These are phyloP conservation scores for Calosoma granatense DNA, from an alignment of 1,140 invertebrate genomes.

Conservation along the genomic window DNA sequence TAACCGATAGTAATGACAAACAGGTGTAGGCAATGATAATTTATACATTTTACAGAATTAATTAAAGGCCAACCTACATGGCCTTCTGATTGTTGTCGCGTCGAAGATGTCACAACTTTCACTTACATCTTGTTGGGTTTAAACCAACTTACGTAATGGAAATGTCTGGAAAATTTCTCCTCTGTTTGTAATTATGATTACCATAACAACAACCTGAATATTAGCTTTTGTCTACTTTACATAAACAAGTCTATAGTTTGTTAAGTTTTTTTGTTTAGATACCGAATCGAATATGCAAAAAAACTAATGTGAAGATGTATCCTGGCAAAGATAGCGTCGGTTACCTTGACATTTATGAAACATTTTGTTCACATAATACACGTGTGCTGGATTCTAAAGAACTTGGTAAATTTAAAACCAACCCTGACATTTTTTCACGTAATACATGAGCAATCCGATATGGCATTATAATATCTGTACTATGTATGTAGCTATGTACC, in stretches of 20 bases:
- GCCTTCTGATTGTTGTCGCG: not conserved
- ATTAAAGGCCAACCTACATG: not conserved
- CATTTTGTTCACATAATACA: not conserved
- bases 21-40: not conserved
- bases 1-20: not conserved
- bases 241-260: too few relatives aligned
- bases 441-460: too few relatives aligned
- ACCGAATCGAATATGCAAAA: too few relatives aligned
- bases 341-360: constrained; percentile 7
- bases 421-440: not conserved
- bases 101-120: not conserved
- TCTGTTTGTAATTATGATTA: not conserved
- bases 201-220: too few relatives aligned
- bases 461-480: too few relatives aligned
- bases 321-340: too few relatives aligned
- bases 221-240: too few relatives aligned
- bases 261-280: too few relatives aligned
- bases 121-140: not conserved
- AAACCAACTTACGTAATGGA: not conserved
- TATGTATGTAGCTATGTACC: too few relatives aligned
- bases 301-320: too few relatives aligned
- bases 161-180: constrained; percentile 1
- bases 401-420: not conserved
- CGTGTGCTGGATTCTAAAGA: not conserved
- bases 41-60: too few relatives aligned